Conservation (phyloP, 30 jellyfish, hydroid and myxozoan genomes). For the Aurelia coerulea region DNA sequence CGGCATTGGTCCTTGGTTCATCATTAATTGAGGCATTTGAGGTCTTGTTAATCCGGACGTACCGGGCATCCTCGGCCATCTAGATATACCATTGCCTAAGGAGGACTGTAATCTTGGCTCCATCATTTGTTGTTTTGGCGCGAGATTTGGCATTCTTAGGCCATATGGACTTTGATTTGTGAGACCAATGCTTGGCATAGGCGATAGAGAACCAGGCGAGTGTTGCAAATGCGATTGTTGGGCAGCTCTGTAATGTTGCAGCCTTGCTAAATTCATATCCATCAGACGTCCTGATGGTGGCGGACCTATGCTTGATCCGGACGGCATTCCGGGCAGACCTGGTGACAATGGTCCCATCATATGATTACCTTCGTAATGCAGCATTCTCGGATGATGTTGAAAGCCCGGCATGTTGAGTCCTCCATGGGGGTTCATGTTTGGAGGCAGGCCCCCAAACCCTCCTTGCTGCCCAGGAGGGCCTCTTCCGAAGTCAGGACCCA, state of each 20-base stretch:
- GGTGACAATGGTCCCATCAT: slow-evolving; percentile 68
- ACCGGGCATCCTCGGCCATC: slow-evolving; percentile 77
- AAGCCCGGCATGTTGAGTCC: slow-evolving; percentile 50
- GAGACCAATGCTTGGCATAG: slow-evolving; percentile 66
- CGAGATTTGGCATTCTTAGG: slow-evolving; percentile 70
- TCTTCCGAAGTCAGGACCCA: slow-evolving; percentile 65
- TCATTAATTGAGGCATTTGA: slow-evolving; percentile 68
- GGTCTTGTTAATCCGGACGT: slow-evolving; percentile 59
- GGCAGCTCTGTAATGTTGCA: slow-evolving; percentile 67
- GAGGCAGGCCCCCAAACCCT: slow-evolving; percentile 69
- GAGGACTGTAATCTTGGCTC: slow-evolving; percentile 61
- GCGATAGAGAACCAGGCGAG: slow-evolving; percentile 64
- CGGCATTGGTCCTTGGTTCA: slow-evolving; percentile 73
- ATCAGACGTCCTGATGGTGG: slow-evolving; percentile 65
- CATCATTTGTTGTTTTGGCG: slow-evolving; percentile 63
- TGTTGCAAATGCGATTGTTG: slow-evolving; percentile 70
- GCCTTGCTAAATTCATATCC: slow-evolving; percentile 52
- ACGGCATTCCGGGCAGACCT: slow-evolving; percentile 32
- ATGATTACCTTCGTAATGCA: slow-evolving; percentile 49
- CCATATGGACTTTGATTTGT: slow-evolving; percentile 53
- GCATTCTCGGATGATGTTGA: slow-evolving; percentile 65
- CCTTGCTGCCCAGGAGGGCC: slow-evolving; percentile 80
- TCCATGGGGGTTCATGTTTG: slow-evolving; percentile 65
- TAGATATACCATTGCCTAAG: slow-evolving; percentile 46
- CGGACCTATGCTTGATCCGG: slow-evolving; percentile 63